Evolutionary conservation across 2,797 vertebrate species (phyloP).

Genomic region (Anolis apletophallus): DNA sequence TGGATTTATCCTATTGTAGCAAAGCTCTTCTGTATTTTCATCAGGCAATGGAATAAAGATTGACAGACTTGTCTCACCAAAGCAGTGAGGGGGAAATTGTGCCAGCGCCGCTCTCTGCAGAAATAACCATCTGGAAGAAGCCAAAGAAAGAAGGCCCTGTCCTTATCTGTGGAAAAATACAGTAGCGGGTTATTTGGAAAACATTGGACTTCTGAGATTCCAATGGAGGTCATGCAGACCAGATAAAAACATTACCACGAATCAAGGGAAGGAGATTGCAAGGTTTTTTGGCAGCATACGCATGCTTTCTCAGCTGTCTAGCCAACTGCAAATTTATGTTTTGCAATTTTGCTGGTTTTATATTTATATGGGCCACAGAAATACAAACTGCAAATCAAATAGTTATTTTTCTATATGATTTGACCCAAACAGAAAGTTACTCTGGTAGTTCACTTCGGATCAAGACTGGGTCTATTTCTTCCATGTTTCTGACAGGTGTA

Average conservation of each 20-base stretch:
- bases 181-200: conserved; percentile 75
- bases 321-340: neutral
- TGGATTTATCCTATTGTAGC: neutral
- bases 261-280: conserved; percentile 66
- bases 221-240: conserved; percentile 73
- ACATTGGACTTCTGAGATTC: conserved; percentile 65
- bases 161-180: conserved; percentile 59
- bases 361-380: neutral
- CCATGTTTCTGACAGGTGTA: neutral
- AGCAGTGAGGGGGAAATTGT: neutral
- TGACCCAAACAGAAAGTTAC: neutral
- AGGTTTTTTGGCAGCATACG: conserved; percentile 63
- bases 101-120: neutral
- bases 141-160: neutral
- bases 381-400: neutral
- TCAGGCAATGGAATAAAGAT: neutral
- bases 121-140: neutral
- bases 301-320: conserved; percentile 38
- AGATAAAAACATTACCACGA: conserved; percentile 74
- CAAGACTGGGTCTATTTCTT: neutral
- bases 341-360: neutral
- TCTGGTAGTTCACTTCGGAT: neutral
- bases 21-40: neutral
- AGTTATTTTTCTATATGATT: too few relatives aligned
- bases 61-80: neutral